Evolutionary conservation across 2,888 invertebrate species (phyloP).

Genomic region (Epicampocera succincta): DNA sequence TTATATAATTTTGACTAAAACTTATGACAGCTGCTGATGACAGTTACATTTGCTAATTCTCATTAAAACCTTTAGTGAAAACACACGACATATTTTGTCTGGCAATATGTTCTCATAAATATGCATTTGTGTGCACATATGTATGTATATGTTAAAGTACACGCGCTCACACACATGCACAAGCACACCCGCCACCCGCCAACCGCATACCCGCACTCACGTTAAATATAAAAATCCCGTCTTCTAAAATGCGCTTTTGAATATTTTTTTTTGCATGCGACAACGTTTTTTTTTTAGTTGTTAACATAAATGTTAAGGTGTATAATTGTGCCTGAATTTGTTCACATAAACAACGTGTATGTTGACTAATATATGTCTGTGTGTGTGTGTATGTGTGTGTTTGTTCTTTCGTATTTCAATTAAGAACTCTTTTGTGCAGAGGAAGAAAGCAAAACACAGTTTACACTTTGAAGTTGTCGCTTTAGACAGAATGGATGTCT

Average conservation of each 20-base stretch:
- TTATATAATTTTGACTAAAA: slow-evolving; percentile 49
- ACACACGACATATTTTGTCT: background rate
- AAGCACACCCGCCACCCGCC: background rate
- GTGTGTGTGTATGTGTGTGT: background rate
- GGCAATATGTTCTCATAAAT: slow-evolving; percentile 8
- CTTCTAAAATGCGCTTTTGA: slow-evolving; percentile 11
- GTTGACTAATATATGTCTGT: background rate
- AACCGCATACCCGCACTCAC: no score
- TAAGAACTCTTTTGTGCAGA: slow-evolving; percentile 2
- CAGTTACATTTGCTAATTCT: slow-evolving; percentile 67
- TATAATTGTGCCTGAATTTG: background rate
- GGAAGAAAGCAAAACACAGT: background rate
- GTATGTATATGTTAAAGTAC: background rate
- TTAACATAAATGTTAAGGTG: background rate
- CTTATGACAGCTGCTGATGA: slow-evolving; percentile 65
- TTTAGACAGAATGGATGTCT: background rate
- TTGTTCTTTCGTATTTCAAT: slow-evolving; percentile 4
- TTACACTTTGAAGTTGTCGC: slow-evolving; percentile 42
- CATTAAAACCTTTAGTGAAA: slow-evolving; percentile 56
- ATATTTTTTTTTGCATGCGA: background rate
- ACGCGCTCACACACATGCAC: background rate
- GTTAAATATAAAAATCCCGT: slow-evolving; percentile 15
- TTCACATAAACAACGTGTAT: no score
- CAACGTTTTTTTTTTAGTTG: background rate
- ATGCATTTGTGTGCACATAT: no score